phyloP scores from a whole-genome alignment of 2,113 vertebrate species.

The Carollia perspicillata region DNA sequence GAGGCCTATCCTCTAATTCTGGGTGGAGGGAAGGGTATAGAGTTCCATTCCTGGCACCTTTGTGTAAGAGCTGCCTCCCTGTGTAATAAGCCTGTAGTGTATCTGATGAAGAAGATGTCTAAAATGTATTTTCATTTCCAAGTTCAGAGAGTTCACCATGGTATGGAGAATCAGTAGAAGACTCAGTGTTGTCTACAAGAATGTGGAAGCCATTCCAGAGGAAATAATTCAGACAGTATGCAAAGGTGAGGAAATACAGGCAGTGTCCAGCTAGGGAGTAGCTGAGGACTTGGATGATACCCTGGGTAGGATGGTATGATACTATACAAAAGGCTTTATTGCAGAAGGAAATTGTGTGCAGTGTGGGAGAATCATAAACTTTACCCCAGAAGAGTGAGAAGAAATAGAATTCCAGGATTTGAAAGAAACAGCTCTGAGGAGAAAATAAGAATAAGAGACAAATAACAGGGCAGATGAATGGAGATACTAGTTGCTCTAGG shows the following conservation, averaged over 20 bases:
- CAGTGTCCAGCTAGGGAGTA: neutral
- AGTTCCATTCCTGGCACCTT: neutral
- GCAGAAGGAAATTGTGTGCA: neutral
- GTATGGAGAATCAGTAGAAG: neutral
- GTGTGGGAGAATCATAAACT: neutral
- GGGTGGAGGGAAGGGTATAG: neutral
- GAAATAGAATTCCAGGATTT: neutral
- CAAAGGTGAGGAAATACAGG: neutral
- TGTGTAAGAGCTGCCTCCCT: neutral
- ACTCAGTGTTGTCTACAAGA: neutral
- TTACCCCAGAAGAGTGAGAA: neutral
- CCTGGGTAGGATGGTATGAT: neutral
- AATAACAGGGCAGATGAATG: neutral
- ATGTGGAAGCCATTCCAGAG: neutral
- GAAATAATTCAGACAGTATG: neutral
- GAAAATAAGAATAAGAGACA: neutral
- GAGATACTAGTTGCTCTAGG: neutral
- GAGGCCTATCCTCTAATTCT: neutral
- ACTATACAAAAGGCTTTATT: neutral
- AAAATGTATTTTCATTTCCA: neutral
- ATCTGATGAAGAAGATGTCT: neutral
- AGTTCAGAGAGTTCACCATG: neutral
- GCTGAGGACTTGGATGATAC: neutral
- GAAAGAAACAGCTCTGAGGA: neutral
- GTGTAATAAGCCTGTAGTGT: neutral